Base-by-base conservation (phyloP, 2,113 vertebrate species). In the Mastomys coucha region DNA sequence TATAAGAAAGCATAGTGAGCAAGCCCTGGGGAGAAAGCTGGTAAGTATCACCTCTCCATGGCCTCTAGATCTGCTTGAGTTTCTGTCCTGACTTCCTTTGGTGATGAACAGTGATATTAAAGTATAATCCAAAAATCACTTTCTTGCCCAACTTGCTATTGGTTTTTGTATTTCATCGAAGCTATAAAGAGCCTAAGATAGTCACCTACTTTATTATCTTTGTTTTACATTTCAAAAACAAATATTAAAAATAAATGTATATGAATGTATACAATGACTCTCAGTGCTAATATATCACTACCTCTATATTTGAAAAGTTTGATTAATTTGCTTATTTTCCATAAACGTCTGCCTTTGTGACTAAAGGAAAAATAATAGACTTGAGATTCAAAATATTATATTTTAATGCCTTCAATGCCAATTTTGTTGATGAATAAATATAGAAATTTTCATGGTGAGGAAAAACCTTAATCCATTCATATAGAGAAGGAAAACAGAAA, bases 161-260 rank as follows among this genome's bases (percentile, higher is more conserved):
- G 3, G 1, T 6, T 31, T 33, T 22, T 16, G 17, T 80, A 8
- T 22, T 56, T 22, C 33, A 36, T 36, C 9, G 2, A 19, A 80
- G 51, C 31, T 56, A 53, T 33, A 56, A 19, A 80, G 20, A 56
- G 31, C 51, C 16, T 36, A 49, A 80, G 7, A 56, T 1, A 20
- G 28, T 51, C 56, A 88, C 85, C 33, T 94, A 67, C 81, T 88
- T 93, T 28, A 87, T 84, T 94, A 45, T 7, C 85, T 36, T 92
- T 84, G 82, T 69, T 93, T 96, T 92, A 88, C 42, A 94, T 67
- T 26, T 76, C 22, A 16, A 91, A 97, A 96, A 12, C 7, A 84
- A 13, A 39, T 31, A 70, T 73, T 77, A 10, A 45, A 33, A 85
- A 75, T 12, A 33, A n/a, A 45, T 39, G 82, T 6, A 42, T n/a